Evolutionary conservation across 2,113 vertebrate species (phyloP).

Genomic region (Pomatorhinus ruficollis): DNA sequence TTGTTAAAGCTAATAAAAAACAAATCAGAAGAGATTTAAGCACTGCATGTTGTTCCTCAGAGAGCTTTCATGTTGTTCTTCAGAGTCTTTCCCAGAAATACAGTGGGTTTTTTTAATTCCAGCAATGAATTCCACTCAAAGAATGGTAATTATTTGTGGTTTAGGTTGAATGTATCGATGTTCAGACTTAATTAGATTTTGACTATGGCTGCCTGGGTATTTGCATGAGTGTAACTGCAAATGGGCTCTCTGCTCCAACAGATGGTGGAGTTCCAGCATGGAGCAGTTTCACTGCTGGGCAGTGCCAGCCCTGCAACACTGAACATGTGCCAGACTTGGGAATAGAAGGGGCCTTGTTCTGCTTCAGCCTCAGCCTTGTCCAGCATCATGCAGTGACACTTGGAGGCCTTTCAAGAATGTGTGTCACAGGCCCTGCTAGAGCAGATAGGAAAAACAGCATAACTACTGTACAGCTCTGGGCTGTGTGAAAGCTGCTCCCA

Average conservation of each 20-base stretch:
- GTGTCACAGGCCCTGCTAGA: neutral
- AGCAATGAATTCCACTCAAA: neutral
- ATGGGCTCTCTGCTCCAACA: neutral
- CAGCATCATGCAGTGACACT: neutral
- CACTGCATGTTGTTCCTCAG: neutral
- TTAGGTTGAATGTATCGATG: neutral
- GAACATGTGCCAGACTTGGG: neutral
- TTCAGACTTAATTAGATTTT: neutral
- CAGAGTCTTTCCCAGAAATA: conserved; percentile 4
- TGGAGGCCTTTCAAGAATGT: conserved; percentile 1
- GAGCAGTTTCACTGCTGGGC: neutral
- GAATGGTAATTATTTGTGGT: neutral
- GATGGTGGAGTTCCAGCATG: neutral
- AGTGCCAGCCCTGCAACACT: neutral
- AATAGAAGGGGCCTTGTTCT: conserved; percentile 25
- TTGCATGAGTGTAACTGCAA: neutral
- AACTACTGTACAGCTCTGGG: neutral
- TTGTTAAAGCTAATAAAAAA: neutral
- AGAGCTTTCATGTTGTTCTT: neutral
- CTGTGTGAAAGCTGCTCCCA: neutral
- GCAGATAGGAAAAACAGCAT: neutral
- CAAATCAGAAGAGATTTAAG: neutral
- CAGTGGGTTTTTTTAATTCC: neutral
- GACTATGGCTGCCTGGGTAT: neutral
- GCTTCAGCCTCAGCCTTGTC: neutral